These are phyloP conservation scores for Eupristina koningsbergeri DNA, from an alignment of 1,140 invertebrate genomes.

Conservation along the genomic window DNA sequence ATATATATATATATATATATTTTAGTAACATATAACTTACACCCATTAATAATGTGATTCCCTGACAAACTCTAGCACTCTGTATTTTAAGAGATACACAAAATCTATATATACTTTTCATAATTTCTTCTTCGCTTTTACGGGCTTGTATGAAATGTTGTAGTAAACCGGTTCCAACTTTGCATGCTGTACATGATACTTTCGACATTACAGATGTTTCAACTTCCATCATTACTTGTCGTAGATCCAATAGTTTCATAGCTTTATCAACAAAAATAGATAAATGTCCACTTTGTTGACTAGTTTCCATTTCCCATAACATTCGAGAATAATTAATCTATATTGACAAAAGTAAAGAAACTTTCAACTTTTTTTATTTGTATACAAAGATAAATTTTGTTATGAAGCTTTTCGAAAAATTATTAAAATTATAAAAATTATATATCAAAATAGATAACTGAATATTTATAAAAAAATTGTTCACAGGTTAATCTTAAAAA, in stretches of 20 bases:
- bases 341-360: slow-evolving; percentile 34
- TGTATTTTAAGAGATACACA: slow-evolving; percentile 90
- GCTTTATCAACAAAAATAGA: slow-evolving; percentile 87
- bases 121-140: slow-evolving; percentile 89
- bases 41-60: slow-evolving; percentile 87
- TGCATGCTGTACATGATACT: slow-evolving; percentile 91
- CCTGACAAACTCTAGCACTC: slow-evolving; percentile 87
- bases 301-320: slow-evolving; percentile 79
- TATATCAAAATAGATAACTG: no score
- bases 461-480: no score
- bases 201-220: slow-evolving; percentile 93
- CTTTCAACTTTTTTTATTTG: neutral
- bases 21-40: slow-evolving; percentile 75
- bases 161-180: slow-evolving; percentile 86
- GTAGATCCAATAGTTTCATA: slow-evolving; percentile 84
- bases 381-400: neutral
- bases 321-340: slow-evolving; percentile 76
- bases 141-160: slow-evolving; percentile 89
- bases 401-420: no score
- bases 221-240: slow-evolving; percentile 88
- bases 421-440: no score
- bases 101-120: slow-evolving; percentile 87
- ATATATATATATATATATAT: neutral
- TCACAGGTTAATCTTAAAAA: no score
- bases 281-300: slow-evolving; percentile 77